Evolutionary conservation across 2,797 vertebrate species (phyloP), one percentile per base, ranked within the genome.

Genomic region (Microctenopoma lineatum): DNA sequence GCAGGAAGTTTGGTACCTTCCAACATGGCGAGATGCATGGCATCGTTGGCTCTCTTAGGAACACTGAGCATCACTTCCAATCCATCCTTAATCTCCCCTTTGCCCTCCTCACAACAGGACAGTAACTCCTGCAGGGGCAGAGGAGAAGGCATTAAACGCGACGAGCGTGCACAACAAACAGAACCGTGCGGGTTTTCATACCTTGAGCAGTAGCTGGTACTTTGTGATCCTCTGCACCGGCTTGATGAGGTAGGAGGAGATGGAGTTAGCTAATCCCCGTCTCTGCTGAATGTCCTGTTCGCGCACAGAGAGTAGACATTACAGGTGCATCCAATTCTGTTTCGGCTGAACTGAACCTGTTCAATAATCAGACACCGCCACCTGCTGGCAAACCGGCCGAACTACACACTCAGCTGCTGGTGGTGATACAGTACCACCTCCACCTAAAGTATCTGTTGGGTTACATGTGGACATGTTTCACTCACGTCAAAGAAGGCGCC

Each of bases 211-310:
- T 26, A 99, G 95, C 12, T 99, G 98, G 83, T 99, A 99, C 84
- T 99, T 99, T 46, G 98, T 99, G 94, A 99, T 99, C 89, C 98
- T 96, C 93, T 99, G 98, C 58, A 99, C 98, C 14, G 98, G 98
- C 87, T 99, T 99, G 84, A 99, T 99, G 86, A 99, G 96, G 87
- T 98, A 99, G 77, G 98, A 99, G 76, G 96, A 98, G 90, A 99
- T 99, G 67, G 98, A 98, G 90, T 99, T 99, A 60, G 96, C 95
- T 89, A 99, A 93, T 32, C 96, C 95, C 0, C 98, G 97, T 75
- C 94, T 95, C 89, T 99, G 97, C 82, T 99, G 98, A 69, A 99
- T 98, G 88, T 99, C 98, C 98, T 99, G 77, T 13, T 66, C 14
- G 56, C 0, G 58, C 32, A 81, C 10, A 74, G 10, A 54, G 21